Percentiles rank a stretch among this genome's conserved stretches.
phyloP scores from a whole-genome alignment of 2,113 vertebrate species.

The Tympanuchus pallidicinctus region DNA sequence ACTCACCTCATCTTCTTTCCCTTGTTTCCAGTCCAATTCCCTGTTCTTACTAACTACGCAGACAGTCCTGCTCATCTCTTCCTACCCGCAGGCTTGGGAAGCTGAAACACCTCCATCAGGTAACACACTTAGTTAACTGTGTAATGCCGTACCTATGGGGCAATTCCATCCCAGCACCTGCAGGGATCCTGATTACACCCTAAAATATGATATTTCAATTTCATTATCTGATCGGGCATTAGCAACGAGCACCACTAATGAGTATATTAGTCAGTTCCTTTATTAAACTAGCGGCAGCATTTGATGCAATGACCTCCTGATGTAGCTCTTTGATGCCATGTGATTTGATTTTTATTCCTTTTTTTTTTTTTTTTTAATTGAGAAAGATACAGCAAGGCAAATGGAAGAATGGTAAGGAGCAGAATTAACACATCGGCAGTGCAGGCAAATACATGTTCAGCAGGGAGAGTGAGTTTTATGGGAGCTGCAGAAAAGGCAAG shows the following conservation, averaged over 20 bases:
- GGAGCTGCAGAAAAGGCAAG: conserved; percentile 21
- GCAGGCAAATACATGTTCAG: conserved; percentile 54
- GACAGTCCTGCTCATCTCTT: conserved; percentile 63
- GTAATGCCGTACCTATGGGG: conserved; percentile 72
- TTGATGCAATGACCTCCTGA: conserved; percentile 66
- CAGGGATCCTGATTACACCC: conserved; percentile 69
- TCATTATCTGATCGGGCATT: conserved; percentile 67
- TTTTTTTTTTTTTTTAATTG: neutral
- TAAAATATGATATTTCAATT: conserved; percentile 69
- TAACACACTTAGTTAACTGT: conserved; percentile 72
- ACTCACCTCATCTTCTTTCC: neutral
- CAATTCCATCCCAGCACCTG: conserved; percentile 64
- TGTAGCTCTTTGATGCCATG: conserved; percentile 55
- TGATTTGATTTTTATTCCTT: conserved; percentile 62
- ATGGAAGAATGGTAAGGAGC: conserved; percentile 10
- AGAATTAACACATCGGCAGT: conserved; percentile 18
- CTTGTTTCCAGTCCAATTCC: neutral
- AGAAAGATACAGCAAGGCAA: conserved; percentile 38
- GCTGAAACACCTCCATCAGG: conserved; percentile 45
- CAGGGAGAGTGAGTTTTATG: neutral
- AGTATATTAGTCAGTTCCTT: conserved; percentile 70
- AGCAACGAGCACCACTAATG: conserved; percentile 55
- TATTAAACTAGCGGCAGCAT: conserved; percentile 64
- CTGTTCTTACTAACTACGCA: neutral
- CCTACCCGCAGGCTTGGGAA: conserved; percentile 69